Base-by-base conservation (phyloP, 2,888 invertebrate species). In the Tetramorium bicarinatum region DNA sequence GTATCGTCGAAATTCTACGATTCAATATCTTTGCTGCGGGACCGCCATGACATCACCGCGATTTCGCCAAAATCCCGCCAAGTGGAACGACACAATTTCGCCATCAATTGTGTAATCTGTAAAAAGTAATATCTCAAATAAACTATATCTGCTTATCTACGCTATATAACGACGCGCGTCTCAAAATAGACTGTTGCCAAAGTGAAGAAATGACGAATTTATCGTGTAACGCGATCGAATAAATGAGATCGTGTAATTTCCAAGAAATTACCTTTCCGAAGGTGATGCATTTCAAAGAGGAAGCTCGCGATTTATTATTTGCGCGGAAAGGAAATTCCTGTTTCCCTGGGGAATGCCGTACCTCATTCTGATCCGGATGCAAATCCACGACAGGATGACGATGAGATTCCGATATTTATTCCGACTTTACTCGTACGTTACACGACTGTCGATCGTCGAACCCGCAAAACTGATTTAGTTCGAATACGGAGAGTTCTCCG, bases 371-470 rank as follows among this genome's bases (percentile, higher is more conserved):
- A 47, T 47, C 15, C 34, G n/a, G 6, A 25, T 59, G n/a, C 13
- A 64, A 75, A 64, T 75, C 64, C 13, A 21, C 25, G 25, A 49
- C 49, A 18, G 41, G 56, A 29, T 29, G 7, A 25, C 25, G 15
- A 49, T 18, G 7, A 64, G 7, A 49, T 75, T 3, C 34, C 18
- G 47, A 76, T 56, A 56, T 61, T 72, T 47, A 74, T 38, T 13
- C 13, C 21, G 13, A 11, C 18, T 49, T 18, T n/a, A 21, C 21
- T 15, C 13, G 41, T 47, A 75, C 7, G 1, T 25, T 13, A 25
- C 21, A 34, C 29, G 4, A 34, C 18, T 61, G 13, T 56, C 21
- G 29, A 34, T 29, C 47, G 13, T 56, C 21, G 7, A 25, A 72
- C 34, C n/a, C 47, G 61, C 18, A 11, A 47, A 38, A 25, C 8